These are phyloP conservation scores for Epiblema foenella DNA, from an alignment of 2,888 invertebrate species.

Conservation along the genomic window DNA sequence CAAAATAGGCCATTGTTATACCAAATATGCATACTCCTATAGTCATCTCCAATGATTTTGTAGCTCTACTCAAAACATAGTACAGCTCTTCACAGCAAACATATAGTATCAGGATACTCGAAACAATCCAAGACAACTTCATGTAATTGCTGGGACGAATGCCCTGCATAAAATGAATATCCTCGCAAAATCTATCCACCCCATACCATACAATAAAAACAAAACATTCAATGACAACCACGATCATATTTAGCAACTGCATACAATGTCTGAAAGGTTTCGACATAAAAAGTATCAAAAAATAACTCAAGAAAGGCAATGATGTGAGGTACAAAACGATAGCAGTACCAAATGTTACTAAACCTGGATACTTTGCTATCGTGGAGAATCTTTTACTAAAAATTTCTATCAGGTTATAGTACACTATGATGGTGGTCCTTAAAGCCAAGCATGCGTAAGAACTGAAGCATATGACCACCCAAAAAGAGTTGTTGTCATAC, in stretches of 20 bases:
- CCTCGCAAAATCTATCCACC: conserved; percentile 70
- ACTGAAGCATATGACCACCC: conserved; percentile 61
- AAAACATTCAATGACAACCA: conserved; percentile 59
- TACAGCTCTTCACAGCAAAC: conserved; percentile 55
- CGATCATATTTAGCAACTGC: conserved; percentile 54
- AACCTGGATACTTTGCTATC: conserved; percentile 60
- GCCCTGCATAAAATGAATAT: conserved; percentile 79
- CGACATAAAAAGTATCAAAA: conserved; percentile 46
- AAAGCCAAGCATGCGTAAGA: conserved; percentile 57
- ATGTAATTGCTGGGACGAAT: conserved; percentile 64
- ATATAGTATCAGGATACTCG: conserved; percentile 55
- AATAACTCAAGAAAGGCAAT: conserved; percentile 60
- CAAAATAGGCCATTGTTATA: background rate
- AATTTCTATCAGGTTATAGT: conserved; percentile 61
- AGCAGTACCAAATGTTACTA: conserved; percentile 54
- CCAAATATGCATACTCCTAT: conserved; percentile 1
- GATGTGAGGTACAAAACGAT: conserved; percentile 59
- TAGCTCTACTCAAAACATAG: background rate
- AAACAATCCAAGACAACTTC: conserved; percentile 63
- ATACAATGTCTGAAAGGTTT: conserved; percentile 52
- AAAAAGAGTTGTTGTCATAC: conserved; percentile 58
- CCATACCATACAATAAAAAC: conserved; percentile 75
- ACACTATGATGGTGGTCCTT: conserved; percentile 55
- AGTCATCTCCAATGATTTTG: background rate
- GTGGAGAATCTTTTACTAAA: conserved; percentile 51